phyloP scores from a whole-genome alignment of 1,140 invertebrate species.

The Heliconius nattereri region DNA sequence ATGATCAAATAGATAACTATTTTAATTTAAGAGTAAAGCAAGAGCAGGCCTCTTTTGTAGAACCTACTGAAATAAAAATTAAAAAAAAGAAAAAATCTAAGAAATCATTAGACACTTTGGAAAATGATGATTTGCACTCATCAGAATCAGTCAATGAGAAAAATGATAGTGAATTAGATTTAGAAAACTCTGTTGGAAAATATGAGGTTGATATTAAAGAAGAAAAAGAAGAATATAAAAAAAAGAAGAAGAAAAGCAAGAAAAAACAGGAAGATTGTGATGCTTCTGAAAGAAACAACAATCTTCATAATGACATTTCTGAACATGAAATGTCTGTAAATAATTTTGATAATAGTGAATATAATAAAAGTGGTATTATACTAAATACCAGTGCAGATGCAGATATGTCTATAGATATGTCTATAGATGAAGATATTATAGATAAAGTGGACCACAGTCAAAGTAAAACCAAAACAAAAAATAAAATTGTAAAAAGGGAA shows the following conservation, averaged over 20 bases:
- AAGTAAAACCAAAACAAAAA: constrained; percentile 2
- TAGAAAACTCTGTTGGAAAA: background rate
- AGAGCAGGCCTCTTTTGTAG: constrained; percentile 36
- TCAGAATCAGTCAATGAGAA: background rate
- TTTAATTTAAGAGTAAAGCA: constrained; percentile 43
- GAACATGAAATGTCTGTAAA: background rate
- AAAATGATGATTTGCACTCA: constrained; percentile 27
- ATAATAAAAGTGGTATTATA: background rate
- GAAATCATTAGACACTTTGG: constrained; percentile 4
- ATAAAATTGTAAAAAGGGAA: constrained; percentile 7
- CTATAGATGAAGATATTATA: background rate
- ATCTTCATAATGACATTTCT: background rate
- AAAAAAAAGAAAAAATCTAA: constrained; percentile 52
- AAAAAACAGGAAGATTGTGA: background rate
- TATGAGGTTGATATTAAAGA: background rate
- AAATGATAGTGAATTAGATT: background rate
- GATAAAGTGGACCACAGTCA: background rate
- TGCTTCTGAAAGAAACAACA: background rate
- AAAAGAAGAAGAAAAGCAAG: constrained; percentile 31
- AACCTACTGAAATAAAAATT: constrained; percentile 30
- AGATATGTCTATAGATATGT: background rate
- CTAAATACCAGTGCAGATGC: background rate
- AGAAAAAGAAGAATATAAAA: constrained; percentile 15
- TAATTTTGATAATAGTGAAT: background rate
- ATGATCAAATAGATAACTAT: constrained; percentile 28